Conservation (phyloP, 1,140 invertebrate species). For the Bombus difficillimus region DNA sequence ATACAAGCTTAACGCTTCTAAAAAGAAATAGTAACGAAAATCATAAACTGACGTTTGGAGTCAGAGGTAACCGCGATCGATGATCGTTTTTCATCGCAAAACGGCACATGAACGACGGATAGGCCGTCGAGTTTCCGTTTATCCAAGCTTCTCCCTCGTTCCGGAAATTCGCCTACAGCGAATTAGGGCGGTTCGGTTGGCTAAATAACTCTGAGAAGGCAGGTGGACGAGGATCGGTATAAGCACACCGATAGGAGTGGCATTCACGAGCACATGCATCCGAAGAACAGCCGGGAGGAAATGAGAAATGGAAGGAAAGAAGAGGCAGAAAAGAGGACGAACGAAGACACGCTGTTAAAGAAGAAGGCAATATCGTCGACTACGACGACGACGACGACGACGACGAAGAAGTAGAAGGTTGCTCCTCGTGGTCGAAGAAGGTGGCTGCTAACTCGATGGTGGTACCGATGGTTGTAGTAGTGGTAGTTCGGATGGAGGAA, state of each 20-base stretch:
- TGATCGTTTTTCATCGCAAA: not conserved
- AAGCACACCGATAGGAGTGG: constrained; percentile 35
- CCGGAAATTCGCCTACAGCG: constrained; percentile 65
- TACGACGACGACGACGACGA: constrained; percentile 23
- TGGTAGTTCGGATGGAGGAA: constrained; percentile 61
- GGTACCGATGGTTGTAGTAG: constrained; percentile 46
- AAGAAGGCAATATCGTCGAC: not conserved
- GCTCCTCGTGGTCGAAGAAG: constrained; percentile 54
- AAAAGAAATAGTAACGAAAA: not conserved
- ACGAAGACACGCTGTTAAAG: constrained; percentile 36
- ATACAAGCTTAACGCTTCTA: not conserved
- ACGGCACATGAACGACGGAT: not conserved
- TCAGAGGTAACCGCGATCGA: not conserved
- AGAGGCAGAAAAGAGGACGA: constrained; percentile 24
- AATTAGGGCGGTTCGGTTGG: constrained; percentile 41
- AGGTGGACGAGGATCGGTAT: constrained; percentile 58
- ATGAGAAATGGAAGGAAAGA: constrained; percentile 3
- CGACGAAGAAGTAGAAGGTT: constrained; percentile 59
- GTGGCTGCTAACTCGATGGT: constrained; percentile 47
- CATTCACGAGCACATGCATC: constrained; percentile 35
- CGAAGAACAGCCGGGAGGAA: constrained; percentile 44
- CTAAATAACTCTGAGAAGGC: constrained; percentile 63
- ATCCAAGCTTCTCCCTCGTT: constrained; percentile 28
- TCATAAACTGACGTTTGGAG: not conserved
- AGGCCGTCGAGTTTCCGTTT: constrained; percentile 46